phyloP scores from a whole-genome alignment of 1,140 invertebrate genomes.

The Drosophila miranda region DNA sequence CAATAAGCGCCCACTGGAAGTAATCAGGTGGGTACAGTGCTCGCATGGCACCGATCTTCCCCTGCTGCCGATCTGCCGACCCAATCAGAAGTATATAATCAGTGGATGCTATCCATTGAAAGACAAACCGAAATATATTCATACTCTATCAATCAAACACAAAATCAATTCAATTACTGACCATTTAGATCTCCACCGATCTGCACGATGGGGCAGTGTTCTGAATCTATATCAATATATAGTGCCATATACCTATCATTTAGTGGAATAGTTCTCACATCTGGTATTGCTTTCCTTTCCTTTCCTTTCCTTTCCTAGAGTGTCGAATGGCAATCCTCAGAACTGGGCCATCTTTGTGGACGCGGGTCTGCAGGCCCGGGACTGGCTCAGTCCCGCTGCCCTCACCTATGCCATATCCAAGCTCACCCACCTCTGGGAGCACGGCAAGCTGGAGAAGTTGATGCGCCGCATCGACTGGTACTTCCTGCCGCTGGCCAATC shows the following conservation, averaged over 20 bases:
- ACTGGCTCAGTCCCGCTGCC: constrained; percentile 94
- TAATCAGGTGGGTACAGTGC: constrained; percentile 81
- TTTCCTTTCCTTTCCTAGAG: constrained; percentile 77
- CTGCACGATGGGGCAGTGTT: too few species aligned
- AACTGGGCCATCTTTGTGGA: constrained; percentile 87
- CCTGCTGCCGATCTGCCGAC: too few species aligned
- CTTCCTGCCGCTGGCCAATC: constrained; percentile 88
- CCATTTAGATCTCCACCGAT: too few species aligned
- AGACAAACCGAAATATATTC: too few species aligned
- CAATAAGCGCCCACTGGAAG: constrained; percentile 87
- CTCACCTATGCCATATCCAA: constrained; percentile 90
- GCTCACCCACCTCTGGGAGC: constrained; percentile 86
- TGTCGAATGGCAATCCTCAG: constrained; percentile 85
- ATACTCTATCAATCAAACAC: too few species aligned
- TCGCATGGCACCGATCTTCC: background rate
- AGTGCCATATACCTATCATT: too few species aligned
- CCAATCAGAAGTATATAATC: too few species aligned
- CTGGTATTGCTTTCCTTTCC: too few species aligned
- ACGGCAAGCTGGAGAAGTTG: constrained; percentile 83
- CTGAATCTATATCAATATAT: too few species aligned
- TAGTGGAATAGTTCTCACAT: background rate
- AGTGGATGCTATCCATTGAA: too few species aligned
- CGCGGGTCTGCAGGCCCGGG: constrained; percentile 90
- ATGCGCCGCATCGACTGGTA: constrained; percentile 91
- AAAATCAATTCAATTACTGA: too few species aligned